phyloP scores from a whole-genome alignment of 2,113 vertebrate genomes.

The Ageneiosus marmoratus region DNA sequence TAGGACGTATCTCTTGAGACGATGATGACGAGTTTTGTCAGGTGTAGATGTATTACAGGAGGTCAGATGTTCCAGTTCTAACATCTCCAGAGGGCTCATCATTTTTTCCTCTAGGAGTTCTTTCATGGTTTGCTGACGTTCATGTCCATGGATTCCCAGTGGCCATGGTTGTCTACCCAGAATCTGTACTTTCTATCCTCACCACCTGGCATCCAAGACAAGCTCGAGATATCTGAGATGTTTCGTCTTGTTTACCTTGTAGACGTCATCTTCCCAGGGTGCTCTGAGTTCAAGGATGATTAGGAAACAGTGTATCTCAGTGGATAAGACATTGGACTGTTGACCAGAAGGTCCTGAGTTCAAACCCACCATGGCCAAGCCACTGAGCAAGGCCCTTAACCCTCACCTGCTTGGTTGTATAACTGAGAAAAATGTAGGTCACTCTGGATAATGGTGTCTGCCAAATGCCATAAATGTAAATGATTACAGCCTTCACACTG shows the following conservation, averaged over 20 bases:
- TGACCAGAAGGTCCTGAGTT: too few species aligned
- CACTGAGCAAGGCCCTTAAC: too few species aligned
- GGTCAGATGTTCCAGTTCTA: background rate
- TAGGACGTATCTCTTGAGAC: background rate
- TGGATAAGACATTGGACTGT: too few species aligned
- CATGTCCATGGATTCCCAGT: too few species aligned
- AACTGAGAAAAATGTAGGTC: too few species aligned
- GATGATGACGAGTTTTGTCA: background rate
- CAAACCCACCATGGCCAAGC: too few species aligned
- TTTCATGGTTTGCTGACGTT: background rate
- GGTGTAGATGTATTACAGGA: too few species aligned
- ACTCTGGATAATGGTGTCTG: too few species aligned
- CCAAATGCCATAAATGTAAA: too few species aligned
- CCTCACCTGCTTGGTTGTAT: too few species aligned
- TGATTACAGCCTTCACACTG: background rate
- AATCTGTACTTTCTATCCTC: background rate
- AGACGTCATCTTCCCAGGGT: background rate
- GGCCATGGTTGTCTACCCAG: too few species aligned
- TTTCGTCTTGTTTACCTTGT: background rate
- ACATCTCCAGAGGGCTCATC: background rate
- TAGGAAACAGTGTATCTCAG: too few species aligned
- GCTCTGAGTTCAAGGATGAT: background rate
- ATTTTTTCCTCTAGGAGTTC: background rate
- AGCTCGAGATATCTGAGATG: background rate
- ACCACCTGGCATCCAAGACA: background rate